Base-by-base conservation (phyloP, 2,797 vertebrate genomes). In the Enteromius viviparus region DNA sequence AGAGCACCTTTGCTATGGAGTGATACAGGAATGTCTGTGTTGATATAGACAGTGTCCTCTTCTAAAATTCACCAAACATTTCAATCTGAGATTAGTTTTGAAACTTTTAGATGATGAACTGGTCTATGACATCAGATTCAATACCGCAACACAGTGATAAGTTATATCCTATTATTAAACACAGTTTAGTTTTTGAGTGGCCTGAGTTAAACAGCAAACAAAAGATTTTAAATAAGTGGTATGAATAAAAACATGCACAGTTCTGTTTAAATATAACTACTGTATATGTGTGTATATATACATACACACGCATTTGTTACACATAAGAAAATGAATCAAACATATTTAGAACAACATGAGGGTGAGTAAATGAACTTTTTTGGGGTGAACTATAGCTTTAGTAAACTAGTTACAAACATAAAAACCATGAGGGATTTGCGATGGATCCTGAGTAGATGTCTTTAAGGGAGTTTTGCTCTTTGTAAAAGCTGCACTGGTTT, bases 381-480 rank as follows among this genome's bases (percentile, higher is more conserved):
- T 23, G 8, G 14, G n/a, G 29, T 19, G 45, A 32, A 32, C 69
- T n/a, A n/a, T 19, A 29, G 19, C 23, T 23, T 1, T 17, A 80
- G 5, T 2, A 34, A 42, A 34, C 66, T n/a, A 71, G 68, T 45
- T 34, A 47, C 53, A 71, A 75, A 71, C 15, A 42, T 79, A 69
- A 55, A 69, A 69, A 69, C 9, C 2, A 0, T 37, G 23, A 55
- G 6, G 2, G 47, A 60, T 80, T 9, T 71, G 23, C 40, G 0
- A 72, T 32, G 34, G 68, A 58, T 81, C 69, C 69, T 81, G 53
- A 81, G 40, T 49, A 84, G 75, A 71, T n/a, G n/a, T 60, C 80
- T 80, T 60, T 68, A 74, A 78, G 51, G 49, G 68, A 78, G 21
- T 74, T 70, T 64, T 71, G 55, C 45, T 70, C 66, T 55, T 68